A percentile compares a stretch with the other conserved stretches of the same genome.
phyloP scores from a whole-genome alignment of 2,113 vertebrate species.

The Corythornis cristatus region DNA sequence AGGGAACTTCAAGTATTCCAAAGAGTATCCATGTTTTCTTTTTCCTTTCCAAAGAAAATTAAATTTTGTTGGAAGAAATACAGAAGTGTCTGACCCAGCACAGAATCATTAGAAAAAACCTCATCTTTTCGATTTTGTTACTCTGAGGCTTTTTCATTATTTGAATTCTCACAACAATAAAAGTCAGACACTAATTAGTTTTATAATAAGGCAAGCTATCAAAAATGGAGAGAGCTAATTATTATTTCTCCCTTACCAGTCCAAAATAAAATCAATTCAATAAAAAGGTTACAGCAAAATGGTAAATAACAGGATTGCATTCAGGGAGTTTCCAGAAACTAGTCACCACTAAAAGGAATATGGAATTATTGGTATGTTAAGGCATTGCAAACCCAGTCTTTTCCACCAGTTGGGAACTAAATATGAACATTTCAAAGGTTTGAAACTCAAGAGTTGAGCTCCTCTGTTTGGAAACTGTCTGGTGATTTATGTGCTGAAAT shows the following conservation, averaged over 20 bases:
- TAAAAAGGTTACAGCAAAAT: background rate
- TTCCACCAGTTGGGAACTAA: background rate
- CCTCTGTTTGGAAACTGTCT: background rate
- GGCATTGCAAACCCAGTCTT: background rate
- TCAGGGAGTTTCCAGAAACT: background rate
- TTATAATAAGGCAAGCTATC: constrained; percentile 31
- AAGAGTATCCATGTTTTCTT: background rate
- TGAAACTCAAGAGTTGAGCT: background rate
- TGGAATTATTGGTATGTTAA: background rate
- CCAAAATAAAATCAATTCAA: background rate
- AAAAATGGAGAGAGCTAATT: constrained; percentile 32
- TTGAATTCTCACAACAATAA: constrained; percentile 44
- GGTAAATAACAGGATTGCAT: background rate
- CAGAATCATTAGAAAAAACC: constrained; percentile 19
- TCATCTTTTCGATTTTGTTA: background rate
- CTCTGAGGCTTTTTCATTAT: background rate
- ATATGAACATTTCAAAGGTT: background rate
- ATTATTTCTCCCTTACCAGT: constrained; percentile 2
- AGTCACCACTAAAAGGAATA: background rate
- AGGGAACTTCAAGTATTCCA: background rate
- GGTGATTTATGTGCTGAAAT: background rate
- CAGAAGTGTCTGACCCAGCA: background rate
- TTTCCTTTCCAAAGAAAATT: background rate
- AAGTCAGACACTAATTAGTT: constrained; percentile 54
- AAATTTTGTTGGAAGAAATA: background rate